phyloP scores from a whole-genome alignment of 2,888 invertebrate genomes.

The Drosophila testacea region DNA sequence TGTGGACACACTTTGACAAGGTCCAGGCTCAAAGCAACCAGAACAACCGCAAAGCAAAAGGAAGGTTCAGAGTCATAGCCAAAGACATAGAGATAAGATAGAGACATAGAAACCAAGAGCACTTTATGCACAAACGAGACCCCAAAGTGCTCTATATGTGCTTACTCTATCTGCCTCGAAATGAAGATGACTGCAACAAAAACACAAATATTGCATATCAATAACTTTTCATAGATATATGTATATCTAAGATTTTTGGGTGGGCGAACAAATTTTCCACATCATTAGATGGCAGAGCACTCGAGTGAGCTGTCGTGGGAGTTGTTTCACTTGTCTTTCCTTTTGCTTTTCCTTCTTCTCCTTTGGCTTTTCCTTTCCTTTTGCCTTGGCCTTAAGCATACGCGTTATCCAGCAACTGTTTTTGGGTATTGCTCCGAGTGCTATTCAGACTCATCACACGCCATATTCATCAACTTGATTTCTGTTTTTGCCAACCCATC shows the following conservation, averaged over 20 bases:
- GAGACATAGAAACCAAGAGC: conserved; percentile 19
- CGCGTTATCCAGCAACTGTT: conserved; percentile 41
- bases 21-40: conserved; percentile 51
- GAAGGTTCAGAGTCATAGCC: conserved; percentile 7
- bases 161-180: conserved; percentile 16
- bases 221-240: conserved; percentile 49
- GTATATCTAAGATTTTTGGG: conserved; percentile 24
- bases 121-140: conserved; percentile 40
- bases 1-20: conserved; percentile 40
- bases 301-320: conserved; percentile 69
- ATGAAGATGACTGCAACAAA: conserved; percentile 52
- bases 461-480: conserved; percentile 76
- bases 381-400: conserved; percentile 23
- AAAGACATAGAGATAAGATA: conserved; percentile 6
- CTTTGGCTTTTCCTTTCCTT: conserved; percentile 6
- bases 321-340: conserved; percentile 41
- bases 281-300: conserved; percentile 76
- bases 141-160: conserved; percentile 35
- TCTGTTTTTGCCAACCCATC: conserved; percentile 37
- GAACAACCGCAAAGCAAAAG: conserved; percentile 33
- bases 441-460: conserved; percentile 73
- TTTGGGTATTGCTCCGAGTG: conserved; percentile 39
- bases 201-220: conserved; percentile 70
- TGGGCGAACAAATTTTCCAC: conserved; percentile 76
- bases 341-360: conserved; percentile 21